Evolutionary conservation across 2,888 invertebrate species (phyloP), one percentile per base, ranked within the genome.

Genomic region (Stenolophus ochropezus): DNA sequence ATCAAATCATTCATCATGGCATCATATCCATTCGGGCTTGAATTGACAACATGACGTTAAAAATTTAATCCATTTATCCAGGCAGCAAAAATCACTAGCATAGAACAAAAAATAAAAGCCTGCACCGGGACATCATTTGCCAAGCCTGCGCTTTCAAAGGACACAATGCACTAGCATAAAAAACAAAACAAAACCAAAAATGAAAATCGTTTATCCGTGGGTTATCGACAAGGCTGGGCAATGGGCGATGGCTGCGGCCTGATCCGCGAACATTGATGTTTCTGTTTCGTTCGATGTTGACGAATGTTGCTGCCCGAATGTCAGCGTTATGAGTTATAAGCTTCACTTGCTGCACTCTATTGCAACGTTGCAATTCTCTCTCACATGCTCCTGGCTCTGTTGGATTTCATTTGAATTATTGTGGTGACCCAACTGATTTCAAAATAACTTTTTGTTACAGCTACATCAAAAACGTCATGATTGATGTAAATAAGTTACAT

Each of bases 361-460:
- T 61, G 61, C 65, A 69, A 69, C 65, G 65, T 33, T 69, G 65
- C 65, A 69, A 33, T 69, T 33, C 65, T 0, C 18, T 6, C 33
- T 69, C 16, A 69, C 65, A 18, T 69, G 65, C 27, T 27, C 18
- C 65, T 18, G 16, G 33, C 33, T 69, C 27, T 61, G 65, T 69
- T 69, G 65, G 14, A 69, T 69, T 69, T 69, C 6, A 69, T 69
- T 69, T 69, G 65, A 69, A 69, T 69, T 69, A 69, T 69, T 69
- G 65, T 69, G 65, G 65, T 69, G 65, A 69, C 65, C 65, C 65
- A 69, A 69, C 65, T 33, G 65, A 69, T 69, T 69, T 69, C 65
- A 18, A 69, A 69, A 69, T 33, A 14, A 69, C 16, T 69, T 69
- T 69, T 69, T 69, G 65, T 33, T 33, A 4, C 27, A 69, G 16